Base-by-base conservation (phyloP, 2,113 vertebrate species). In the Scomber colias region DNA sequence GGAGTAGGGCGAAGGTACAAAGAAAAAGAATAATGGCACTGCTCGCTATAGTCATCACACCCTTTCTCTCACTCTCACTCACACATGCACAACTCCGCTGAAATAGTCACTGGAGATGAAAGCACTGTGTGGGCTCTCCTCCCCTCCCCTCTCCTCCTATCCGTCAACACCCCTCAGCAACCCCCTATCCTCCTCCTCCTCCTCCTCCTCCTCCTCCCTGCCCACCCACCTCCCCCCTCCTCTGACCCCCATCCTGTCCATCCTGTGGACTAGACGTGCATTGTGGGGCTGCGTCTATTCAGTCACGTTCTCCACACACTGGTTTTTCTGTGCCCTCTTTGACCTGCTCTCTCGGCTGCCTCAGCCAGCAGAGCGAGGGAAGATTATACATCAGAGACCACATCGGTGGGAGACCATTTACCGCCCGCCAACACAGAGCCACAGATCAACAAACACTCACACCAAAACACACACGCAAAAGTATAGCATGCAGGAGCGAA, bases 331-430 rank as follows among this genome's bases (percentile, higher is more conserved):
- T 75, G 88, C 85, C 92, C 90, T 87, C 90, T 83, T 79, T 93
- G 93, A 94, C 94, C 94, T 57, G 64, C 77, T 79, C 91, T 81
- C 81, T 88, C 79, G 56, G 88, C 88, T 70, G 87, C 84, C 84
- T 87, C 83, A 74, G 79, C 91, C 87, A 86, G 83, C 71, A 53
- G 73, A 90, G 90, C 86, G 77, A 86, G 85, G 84, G 77, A 83
- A 93, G 90, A 93, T 92, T 93, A 93, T 84, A 92, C 90, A 92
- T 91, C 90, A 89, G 88, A 92, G 90, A 84, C 89, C 86, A 82
- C 87, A 88, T 82, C 65, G 75, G 86, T 81, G 87, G 89, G 90
- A 83, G 89, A 87, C 80, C 87, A 84, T 92, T 93, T 91, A 91
- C 89, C 86, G 85, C 91, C 92, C 85, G 77, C 89, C 82, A 83